Evolutionary conservation across 2,797 vertebrate genomes (phyloP).

Genomic region (Catharus ustulatus): DNA sequence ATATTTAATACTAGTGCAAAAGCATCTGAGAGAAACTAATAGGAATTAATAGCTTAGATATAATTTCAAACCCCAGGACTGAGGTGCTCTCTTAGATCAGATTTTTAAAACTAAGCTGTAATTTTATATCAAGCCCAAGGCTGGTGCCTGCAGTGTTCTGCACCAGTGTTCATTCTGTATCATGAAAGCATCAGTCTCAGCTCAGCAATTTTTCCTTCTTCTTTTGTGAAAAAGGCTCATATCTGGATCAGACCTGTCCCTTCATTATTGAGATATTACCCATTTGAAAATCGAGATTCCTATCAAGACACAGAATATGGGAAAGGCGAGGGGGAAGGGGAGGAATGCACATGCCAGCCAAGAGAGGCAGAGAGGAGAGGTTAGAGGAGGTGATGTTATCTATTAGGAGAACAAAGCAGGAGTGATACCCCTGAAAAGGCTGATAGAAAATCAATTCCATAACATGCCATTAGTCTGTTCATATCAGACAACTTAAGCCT

Average conservation of each 20-base stretch:
- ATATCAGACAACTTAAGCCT: conserved; percentile 45
- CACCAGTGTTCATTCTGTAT: background rate
- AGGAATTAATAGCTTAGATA: conserved; percentile 17
- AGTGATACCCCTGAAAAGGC: conserved; percentile 26
- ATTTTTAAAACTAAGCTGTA: background rate
- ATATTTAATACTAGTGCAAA: conserved; percentile 18
- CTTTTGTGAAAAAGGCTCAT: background rate
- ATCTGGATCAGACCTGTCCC: background rate
- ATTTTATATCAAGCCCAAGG: background rate
- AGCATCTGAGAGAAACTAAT: conserved; percentile 19
- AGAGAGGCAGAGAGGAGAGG: background rate
- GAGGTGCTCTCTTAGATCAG: background rate
- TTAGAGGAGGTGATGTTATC: conserved; percentile 34
- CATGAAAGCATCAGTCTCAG: background rate
- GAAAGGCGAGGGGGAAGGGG: background rate
- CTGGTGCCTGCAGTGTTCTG: background rate
- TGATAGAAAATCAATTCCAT: conserved; percentile 55
- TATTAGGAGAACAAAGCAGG: conserved; percentile 59
- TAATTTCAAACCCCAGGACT: background rate
- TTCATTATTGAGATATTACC: background rate
- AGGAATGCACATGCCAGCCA: background rate
- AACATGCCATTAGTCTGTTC: conserved; percentile 47
- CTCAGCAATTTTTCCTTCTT: background rate
- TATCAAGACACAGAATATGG: background rate
- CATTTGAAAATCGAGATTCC: background rate